These are phyloP conservation scores for Melanotus villosus DNA, from an alignment of 2,888 invertebrate genomes.

Conservation along the genomic window DNA sequence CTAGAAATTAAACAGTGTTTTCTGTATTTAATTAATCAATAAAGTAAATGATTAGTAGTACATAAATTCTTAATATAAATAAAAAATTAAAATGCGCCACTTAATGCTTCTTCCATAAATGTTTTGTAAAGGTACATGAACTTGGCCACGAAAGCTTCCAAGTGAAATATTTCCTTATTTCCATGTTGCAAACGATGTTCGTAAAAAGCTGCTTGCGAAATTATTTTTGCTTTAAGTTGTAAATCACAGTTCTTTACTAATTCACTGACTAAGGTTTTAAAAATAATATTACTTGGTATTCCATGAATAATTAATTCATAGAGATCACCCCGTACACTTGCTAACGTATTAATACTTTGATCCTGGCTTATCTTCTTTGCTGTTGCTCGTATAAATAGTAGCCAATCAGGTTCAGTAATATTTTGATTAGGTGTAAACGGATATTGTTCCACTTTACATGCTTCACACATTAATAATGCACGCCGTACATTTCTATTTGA, in stretches of 20 bases:
- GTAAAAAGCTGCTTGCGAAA: constrained; percentile 88
- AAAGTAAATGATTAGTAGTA: too few relatives aligned
- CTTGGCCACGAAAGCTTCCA: constrained; percentile 97
- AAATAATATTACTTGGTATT: constrained; percentile 93
- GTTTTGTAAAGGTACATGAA: constrained; percentile 96
- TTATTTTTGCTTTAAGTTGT: constrained; percentile 87
- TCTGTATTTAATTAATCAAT: too few relatives aligned
- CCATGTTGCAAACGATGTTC: constrained; percentile 95
- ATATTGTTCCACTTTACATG: constrained; percentile 92
- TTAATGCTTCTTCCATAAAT: constrained; percentile 80
- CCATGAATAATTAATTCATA: constrained; percentile 96
- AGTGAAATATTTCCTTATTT: constrained; percentile 94
- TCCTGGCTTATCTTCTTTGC: constrained; percentile 88
- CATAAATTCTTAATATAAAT: too few relatives aligned
- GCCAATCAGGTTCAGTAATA: constrained; percentile 94
- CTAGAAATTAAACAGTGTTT: too few relatives aligned
- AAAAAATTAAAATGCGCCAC: neutral
- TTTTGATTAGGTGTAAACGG: constrained; percentile 85
- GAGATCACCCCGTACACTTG: constrained; percentile 87
- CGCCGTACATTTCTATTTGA: constrained; percentile 92
- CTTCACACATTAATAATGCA: constrained; percentile 94
- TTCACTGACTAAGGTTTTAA: constrained; percentile 87
- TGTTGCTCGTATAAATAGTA: constrained; percentile 87
- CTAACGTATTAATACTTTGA: constrained; percentile 87
- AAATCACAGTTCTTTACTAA: constrained; percentile 92